Conservation (phyloP, 2,797 vertebrate species). For the Catamblyrhynchus diadema region DNA sequence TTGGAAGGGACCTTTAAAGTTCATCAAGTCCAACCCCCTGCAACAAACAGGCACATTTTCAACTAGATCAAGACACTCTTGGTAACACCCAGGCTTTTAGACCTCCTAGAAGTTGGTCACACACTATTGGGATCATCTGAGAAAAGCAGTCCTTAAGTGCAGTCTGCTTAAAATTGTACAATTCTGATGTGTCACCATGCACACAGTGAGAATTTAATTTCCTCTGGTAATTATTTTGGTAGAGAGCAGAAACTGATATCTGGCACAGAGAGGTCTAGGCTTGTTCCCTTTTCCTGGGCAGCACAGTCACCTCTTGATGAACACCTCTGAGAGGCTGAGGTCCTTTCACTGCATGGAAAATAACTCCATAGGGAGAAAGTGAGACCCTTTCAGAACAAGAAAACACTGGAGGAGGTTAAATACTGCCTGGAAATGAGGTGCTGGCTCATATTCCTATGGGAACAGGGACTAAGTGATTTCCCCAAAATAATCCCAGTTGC, state of each 20-base stretch:
- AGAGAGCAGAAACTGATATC: background rate
- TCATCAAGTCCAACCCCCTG: background rate
- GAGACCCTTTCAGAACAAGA: background rate
- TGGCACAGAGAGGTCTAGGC: background rate
- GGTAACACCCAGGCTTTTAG: background rate
- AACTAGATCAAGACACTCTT: background rate
- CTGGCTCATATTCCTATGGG: background rate
- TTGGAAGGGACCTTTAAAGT: background rate
- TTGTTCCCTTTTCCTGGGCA: background rate
- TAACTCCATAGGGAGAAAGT: background rate
- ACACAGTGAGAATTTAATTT: fast-evolving
- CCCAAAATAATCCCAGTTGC: background rate
- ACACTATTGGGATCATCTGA: background rate
- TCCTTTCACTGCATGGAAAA: background rate
- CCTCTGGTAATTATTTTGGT: background rate
- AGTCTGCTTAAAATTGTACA: background rate
- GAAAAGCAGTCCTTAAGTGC: background rate
- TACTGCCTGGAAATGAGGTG: background rate
- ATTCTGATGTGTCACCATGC: background rate
- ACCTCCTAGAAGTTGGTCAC: background rate
- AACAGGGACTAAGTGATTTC: background rate
- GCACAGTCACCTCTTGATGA: background rate
- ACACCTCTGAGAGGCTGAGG: background rate
- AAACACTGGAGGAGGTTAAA: background rate
- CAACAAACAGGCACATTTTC: background rate